Conservation (phyloP, 2,113 vertebrate species). For the Dromas ardeola region DNA sequence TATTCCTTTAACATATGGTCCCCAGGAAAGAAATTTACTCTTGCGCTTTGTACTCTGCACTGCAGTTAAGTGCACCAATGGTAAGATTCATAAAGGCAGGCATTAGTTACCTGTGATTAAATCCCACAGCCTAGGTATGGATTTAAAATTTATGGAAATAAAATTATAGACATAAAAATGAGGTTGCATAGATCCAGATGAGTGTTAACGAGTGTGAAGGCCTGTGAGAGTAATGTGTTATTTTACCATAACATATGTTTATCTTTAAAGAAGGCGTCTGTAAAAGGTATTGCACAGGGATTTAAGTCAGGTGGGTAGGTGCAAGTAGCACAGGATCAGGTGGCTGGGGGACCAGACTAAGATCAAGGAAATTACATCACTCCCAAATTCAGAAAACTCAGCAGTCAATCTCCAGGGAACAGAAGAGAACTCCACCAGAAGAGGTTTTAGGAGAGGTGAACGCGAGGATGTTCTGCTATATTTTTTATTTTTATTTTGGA, state of each 20-base stretch:
- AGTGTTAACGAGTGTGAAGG: conserved; percentile 53
- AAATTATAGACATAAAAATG: conserved; percentile 59
- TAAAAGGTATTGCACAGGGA: conserved; percentile 43
- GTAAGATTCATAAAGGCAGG: conserved; percentile 44
- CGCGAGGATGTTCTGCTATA: background rate
- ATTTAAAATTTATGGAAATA: conserved; percentile 65
- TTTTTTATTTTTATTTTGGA: background rate
- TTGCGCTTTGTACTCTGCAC: background rate
- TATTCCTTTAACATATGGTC: conserved; percentile 57
- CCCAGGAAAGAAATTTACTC: background rate
- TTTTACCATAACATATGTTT: conserved; percentile 70
- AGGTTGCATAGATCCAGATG: conserved; percentile 61
- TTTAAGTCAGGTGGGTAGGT: conserved; percentile 27
- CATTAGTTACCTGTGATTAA: conserved; percentile 38
- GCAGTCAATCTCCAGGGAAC: background rate
- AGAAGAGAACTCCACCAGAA: background rate
- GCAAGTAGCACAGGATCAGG: conserved; percentile 55
- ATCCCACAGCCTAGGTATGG: background rate
- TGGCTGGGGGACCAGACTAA: background rate
- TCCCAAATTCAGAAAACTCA: background rate
- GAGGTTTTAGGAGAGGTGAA: background rate
- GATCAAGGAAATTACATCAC: background rate
- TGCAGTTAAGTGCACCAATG: background rate
- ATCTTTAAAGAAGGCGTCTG: conserved; percentile 54
- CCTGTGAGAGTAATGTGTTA: conserved; percentile 23